These are phyloP conservation scores for Pardalotus punctatus DNA, from an alignment of 2,113 vertebrate species.

Conservation along the genomic window DNA sequence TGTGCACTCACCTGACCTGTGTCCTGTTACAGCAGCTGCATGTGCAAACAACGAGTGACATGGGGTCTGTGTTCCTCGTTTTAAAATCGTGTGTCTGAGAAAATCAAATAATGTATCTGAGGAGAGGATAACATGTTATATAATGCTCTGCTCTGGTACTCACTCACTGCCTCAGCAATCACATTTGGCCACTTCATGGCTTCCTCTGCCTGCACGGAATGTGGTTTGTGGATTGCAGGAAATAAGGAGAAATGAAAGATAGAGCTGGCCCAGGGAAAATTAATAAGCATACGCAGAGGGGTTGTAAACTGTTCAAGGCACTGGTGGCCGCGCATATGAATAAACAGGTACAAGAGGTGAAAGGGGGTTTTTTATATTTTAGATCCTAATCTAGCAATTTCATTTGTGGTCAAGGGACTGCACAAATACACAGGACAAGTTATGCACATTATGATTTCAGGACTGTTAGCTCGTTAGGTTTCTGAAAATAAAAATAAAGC, in stretches of 20 bases:
- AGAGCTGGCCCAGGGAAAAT: not conserved
- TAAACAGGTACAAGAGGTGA: not conserved
- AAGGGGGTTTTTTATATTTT: not conserved
- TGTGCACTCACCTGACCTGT: not conserved
- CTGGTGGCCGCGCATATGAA: not conserved
- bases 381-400: not conserved
- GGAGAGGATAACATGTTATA: not conserved
- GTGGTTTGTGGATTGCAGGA: not conserved
- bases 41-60: not conserved
- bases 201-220: not conserved
- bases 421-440: not conserved
- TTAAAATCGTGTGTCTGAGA: not conserved
- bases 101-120: not conserved
- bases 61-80: not conserved
- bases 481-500: constrained; percentile 31
- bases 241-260: not conserved
- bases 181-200: not conserved
- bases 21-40: not conserved
- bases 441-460: not conserved
- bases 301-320: not conserved
- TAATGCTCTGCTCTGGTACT: not conserved
- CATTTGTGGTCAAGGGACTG: not conserved
- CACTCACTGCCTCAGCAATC: not conserved
- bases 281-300: not conserved
- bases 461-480: not conserved